A percentile compares a stretch with the other conserved stretches of the same genome.
Conservation (phyloP, 2,113 vertebrate species). For the mouse (Mus musculus) region DNA sequence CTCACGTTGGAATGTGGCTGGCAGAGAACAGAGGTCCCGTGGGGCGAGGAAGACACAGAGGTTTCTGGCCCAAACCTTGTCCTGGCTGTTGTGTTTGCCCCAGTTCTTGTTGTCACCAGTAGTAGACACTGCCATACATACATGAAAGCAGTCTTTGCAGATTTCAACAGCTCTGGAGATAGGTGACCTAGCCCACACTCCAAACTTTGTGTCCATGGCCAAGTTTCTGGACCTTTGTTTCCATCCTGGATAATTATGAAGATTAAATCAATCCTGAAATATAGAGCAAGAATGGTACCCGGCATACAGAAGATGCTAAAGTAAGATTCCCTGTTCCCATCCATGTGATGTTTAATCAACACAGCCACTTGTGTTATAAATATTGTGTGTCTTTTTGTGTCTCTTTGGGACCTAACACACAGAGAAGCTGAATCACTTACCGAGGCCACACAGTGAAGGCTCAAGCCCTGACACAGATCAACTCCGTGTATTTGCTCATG, state of each 20-base stretch:
- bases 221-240: slow-evolving; percentile 22
- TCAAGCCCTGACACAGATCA: not conserved
- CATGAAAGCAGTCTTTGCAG: not conserved
- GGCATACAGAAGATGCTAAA: not conserved
- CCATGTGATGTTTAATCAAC: not conserved
- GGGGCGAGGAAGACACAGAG: not conserved
- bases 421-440: not conserved
- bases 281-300: not conserved
- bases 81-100: not conserved
- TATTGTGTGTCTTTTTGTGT: not conserved
- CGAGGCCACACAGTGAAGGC: not conserved
- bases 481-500: not conserved
- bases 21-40: not conserved
- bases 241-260: not conserved
- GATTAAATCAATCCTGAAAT: not conserved
- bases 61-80: not conserved
- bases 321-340: not conserved
- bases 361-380: not conserved
- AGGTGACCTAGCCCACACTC: not conserved
- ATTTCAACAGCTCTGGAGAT: not conserved
- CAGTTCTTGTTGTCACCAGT: not conserved
- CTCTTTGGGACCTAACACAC: not conserved
- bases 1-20: not conserved
- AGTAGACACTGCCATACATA: not conserved
- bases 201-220: not conserved